Evolutionary conservation across 2,113 vertebrate genomes (phyloP).

Genomic region (Cyphotilapia sp.): DNA sequence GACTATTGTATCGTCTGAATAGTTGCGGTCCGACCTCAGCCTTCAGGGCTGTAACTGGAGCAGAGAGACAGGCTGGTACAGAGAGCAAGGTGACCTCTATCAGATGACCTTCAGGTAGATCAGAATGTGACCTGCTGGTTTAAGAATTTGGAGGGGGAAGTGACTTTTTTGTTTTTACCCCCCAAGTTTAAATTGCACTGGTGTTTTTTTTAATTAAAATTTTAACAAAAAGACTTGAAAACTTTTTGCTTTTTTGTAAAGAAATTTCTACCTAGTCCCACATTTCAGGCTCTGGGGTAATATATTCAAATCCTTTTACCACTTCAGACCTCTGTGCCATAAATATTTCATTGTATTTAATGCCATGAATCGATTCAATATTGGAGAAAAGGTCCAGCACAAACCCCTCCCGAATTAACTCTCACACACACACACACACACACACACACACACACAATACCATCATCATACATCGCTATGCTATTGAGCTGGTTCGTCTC

Average conservation of each 20-base stretch:
- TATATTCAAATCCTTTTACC: constrained; percentile 60
- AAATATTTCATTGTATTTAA: constrained; percentile 66
- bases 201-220: not conserved
- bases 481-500: constrained; percentile 36
- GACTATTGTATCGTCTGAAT: constrained; percentile 6
- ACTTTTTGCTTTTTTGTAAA: not conserved
- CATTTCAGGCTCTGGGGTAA: constrained; percentile 9
- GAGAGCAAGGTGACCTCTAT: constrained; percentile 39
- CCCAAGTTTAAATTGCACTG: not conserved
- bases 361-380: constrained; percentile 52
- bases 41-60: constrained; percentile 65
- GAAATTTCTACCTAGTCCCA: not conserved
- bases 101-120: constrained; percentile 34
- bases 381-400: constrained; percentile 41
- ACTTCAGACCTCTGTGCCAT: constrained; percentile 30
- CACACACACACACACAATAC: constrained; percentile 32
- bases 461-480: constrained; percentile 51
- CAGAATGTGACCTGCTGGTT: constrained; percentile 21
- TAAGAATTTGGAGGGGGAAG: not conserved
- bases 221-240: not conserved
- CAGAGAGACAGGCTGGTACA: constrained; percentile 31
- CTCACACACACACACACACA: not conserved
- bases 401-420: constrained; percentile 41
- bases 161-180: not conserved
- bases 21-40: constrained; percentile 23